Percentiles rank a stretch among this genome's conserved stretches.
These are phyloP conservation scores for Calyptommatus sinebrachiatus DNA, from an alignment of 2,113 vertebrate species.

Conservation along the genomic window DNA sequence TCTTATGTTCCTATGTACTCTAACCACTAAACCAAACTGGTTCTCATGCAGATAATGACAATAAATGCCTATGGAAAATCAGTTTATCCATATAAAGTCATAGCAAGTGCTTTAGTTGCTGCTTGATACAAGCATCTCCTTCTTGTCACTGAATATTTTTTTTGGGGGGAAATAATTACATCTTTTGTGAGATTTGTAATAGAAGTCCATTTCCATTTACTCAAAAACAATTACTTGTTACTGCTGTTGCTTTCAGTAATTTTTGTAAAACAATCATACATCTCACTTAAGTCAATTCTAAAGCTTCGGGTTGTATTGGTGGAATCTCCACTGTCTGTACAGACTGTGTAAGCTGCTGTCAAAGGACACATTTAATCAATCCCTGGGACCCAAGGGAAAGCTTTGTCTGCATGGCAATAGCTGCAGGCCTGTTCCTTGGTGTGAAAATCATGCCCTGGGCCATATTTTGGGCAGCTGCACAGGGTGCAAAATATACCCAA, in stretches of 20 bases:
- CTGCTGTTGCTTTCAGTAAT: not conserved
- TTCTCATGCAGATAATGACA: no score
- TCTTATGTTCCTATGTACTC: no score
- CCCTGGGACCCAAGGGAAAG: no score
- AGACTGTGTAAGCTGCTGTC: no score
- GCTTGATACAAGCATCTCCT: not conserved
- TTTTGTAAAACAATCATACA: not conserved
- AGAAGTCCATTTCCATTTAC: conserved; percentile 6
- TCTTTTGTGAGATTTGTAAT: not conserved
- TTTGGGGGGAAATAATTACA: conserved; percentile 11
- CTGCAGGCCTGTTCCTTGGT: no score
- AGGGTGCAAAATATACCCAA: no score
- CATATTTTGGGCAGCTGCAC: no score
- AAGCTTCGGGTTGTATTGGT: not conserved
- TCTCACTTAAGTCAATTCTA: not conserved
- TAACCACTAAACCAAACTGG: no score
- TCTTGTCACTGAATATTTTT: not conserved
- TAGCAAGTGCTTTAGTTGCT: not conserved
- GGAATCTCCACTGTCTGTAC: not conserved
- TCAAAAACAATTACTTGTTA: not conserved
- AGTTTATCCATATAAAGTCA: not conserved
- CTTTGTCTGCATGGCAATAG: no score
- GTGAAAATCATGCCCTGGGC: no score
- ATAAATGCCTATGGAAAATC: not conserved
- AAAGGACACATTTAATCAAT: no score